Conservation (phyloP, 2,797 vertebrate genomes). For the Pyrocephalus nanus region DNA sequence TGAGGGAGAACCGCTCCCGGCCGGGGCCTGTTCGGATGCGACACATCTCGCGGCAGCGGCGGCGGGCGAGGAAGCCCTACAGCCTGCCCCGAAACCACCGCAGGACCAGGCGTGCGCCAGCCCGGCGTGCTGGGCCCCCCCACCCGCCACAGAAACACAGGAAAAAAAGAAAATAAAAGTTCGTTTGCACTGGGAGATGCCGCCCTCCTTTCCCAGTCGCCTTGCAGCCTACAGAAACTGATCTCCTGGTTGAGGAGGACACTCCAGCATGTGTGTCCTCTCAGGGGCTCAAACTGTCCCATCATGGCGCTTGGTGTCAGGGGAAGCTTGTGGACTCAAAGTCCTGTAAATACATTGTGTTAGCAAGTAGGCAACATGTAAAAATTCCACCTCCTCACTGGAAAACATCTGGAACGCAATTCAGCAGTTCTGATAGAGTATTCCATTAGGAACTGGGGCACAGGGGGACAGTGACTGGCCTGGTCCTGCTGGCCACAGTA, state of each 20-base stretch:
- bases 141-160: neutral
- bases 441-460: too few relatives aligned
- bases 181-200: neutral
- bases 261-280: accelerated
- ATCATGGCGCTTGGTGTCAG: accelerated
- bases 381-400: neutral
- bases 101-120: accelerated
- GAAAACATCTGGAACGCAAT: neutral
- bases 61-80: neutral
- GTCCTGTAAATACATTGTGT: neutral
- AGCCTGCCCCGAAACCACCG: neutral
- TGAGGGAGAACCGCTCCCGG: accelerated
- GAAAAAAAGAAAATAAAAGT: neutral
- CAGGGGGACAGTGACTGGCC: neutral
- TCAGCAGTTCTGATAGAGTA: neutral
- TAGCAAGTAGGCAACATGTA: neutral
- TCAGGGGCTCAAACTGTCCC: neutral
- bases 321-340: neutral
- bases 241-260: neutral
- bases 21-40: accelerated
- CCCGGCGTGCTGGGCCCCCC: accelerated
- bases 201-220: accelerated
- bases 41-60: neutral
- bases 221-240: neutral
- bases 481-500: neutral